Conservation (phyloP, 2,888 invertebrate genomes). For the Troides helena region DNA sequence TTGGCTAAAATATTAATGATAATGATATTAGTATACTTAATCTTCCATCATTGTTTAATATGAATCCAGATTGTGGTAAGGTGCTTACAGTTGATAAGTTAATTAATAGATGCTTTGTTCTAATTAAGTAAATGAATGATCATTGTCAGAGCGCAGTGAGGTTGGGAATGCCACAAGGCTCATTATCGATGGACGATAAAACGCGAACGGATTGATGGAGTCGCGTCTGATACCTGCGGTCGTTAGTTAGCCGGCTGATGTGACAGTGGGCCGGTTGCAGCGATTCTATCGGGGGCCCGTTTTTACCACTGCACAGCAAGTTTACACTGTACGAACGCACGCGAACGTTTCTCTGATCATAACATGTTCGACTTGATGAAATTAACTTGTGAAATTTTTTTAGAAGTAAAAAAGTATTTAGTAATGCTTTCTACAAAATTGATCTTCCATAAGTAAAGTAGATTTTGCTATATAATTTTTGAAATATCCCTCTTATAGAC, state of each 20-base stretch:
- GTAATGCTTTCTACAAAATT: no score
- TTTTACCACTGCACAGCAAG: slow-evolving; percentile 9
- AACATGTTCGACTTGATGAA: no score
- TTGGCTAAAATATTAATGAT: no score
- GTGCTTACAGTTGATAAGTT: no score
- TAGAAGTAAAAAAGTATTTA: no score
- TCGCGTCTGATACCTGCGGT: slow-evolving; percentile 21
- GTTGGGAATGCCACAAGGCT: slow-evolving; percentile 28
- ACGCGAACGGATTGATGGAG: slow-evolving; percentile 16
- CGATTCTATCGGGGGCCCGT: slow-evolving; percentile 32
- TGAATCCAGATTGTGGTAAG: no score
- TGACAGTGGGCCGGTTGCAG: slow-evolving; percentile 35
- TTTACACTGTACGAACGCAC: slow-evolving; percentile 2
- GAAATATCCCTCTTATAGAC: no score
- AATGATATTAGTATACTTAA: no score
- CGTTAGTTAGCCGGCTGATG: slow-evolving; percentile 39
- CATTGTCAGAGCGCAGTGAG: slow-evolving; percentile 35
- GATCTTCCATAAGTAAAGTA: no score
- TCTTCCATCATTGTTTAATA: no score
- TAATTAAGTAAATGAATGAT: slow-evolving; percentile 11
- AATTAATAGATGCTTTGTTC: neutral
- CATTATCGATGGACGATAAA: slow-evolving; percentile 14
- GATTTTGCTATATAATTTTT: no score
- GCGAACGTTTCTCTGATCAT: neutral
- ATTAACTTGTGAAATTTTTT: no score